Conservation (phyloP, 2,113 vertebrate species). For the Phainopepla nitens region DNA sequence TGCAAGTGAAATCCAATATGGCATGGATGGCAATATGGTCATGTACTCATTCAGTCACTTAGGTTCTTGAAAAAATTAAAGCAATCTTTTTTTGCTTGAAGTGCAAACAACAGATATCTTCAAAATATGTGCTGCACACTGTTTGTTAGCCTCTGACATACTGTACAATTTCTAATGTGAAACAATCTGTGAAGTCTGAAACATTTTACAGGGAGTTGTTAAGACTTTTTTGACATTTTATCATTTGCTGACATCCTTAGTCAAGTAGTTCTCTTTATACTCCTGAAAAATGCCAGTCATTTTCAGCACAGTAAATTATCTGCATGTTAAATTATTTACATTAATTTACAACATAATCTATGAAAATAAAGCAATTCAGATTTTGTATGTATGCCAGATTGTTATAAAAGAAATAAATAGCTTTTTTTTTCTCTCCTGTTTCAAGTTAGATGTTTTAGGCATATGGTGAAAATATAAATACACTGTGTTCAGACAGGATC, state of each 20-base stretch:
- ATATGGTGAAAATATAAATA: conserved; percentile 25
- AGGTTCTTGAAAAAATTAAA: background rate
- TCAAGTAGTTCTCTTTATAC: background rate
- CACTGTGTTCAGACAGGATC: background rate
- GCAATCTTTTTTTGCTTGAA: background rate
- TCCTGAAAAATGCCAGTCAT: conserved; percentile 17
- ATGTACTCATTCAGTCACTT: background rate
- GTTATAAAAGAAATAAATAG: background rate
- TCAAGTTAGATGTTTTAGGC: background rate
- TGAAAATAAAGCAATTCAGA: conserved; percentile 2
- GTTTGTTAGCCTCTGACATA: conserved; percentile 2
- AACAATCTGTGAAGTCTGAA: background rate
- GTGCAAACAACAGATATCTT: background rate
- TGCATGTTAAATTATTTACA: conserved; percentile 38
- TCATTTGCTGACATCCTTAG: background rate
- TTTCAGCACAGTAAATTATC: conserved; percentile 10
- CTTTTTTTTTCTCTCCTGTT: background rate
- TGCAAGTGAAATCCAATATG: background rate
- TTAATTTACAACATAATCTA: background rate
- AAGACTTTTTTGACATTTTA: background rate
- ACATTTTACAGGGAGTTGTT: background rate
- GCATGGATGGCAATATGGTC: background rate
- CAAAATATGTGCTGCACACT: background rate
- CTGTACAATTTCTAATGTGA: background rate
- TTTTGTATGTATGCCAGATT: background rate